Conservation (phyloP, 2,113 vertebrate species). For the Furnarius figulus region DNA sequence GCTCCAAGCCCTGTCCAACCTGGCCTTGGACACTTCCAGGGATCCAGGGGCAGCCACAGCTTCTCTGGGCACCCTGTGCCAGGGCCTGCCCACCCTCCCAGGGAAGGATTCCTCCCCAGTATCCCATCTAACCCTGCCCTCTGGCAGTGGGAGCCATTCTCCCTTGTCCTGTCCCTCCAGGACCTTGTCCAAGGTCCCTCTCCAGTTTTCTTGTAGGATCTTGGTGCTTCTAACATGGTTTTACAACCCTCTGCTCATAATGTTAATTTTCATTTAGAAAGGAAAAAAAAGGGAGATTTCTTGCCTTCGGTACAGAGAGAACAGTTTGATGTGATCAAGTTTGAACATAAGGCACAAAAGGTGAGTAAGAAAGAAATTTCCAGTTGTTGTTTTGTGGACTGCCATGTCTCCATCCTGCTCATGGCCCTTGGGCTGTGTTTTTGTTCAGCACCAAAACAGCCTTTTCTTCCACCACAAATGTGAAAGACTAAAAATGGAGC, state of each 20-base stretch:
- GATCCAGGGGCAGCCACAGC: neutral
- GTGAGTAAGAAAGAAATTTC: neutral
- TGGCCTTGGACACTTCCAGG: neutral
- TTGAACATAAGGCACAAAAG: neutral
- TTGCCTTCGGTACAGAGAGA: neutral
- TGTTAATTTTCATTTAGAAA: neutral
- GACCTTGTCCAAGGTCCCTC: neutral
- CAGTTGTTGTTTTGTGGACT: neutral
- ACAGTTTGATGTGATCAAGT: neutral
- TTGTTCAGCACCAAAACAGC: neutral
- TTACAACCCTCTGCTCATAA: neutral
- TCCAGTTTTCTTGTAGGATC: neutral
- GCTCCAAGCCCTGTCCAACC: neutral
- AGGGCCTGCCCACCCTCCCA: neutral
- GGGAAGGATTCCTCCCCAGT: neutral
- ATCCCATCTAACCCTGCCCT: neutral
- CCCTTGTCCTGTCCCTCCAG: neutral
- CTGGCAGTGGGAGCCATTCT: neutral
- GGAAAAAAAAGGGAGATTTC: neutral
- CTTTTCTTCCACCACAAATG: neutral
- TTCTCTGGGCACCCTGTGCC: neutral
- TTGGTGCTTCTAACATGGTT: neutral
- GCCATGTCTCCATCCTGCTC: neutral
- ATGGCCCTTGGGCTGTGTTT: fast-evolving
- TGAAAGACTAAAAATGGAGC: neutral